Evolutionary conservation across 2,888 invertebrate genomes (phyloP).

Genomic region (Mesoligia furuncula): DNA sequence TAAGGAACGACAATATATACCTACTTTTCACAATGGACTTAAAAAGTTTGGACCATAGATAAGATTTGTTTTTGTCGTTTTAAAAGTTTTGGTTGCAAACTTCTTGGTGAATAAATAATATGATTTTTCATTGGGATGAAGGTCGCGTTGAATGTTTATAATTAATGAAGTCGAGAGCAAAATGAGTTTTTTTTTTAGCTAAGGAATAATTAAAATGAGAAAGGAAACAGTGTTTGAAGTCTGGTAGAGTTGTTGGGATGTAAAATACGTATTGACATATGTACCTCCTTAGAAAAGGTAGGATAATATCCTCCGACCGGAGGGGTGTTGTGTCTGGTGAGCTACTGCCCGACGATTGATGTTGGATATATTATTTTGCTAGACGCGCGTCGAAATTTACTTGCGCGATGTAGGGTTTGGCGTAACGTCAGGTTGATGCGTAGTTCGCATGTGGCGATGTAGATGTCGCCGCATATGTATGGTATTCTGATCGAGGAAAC

Average conservation of each 20-base stretch:
- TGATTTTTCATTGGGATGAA: slow-evolving; percentile 19
- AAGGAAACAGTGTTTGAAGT: not conserved
- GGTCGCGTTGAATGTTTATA: slow-evolving; percentile 20
- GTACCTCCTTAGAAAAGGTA: not conserved
- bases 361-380: too few species aligned
- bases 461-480: too few species aligned
- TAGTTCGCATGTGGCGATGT: too few species aligned
- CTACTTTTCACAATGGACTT: slow-evolving; percentile 50
- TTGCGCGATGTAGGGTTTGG: too few species aligned
- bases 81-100: slow-evolving; percentile 30
- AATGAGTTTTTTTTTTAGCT: not conserved
- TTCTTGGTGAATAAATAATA: slow-evolving; percentile 39
- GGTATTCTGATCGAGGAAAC: too few species aligned
- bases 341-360: too few species aligned
- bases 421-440: too few species aligned
- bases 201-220: slow-evolving; percentile 11
- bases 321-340: too few species aligned
- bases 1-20: slow-evolving; percentile 23
- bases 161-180: not conserved
- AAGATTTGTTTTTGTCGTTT: slow-evolving; percentile 39
- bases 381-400: too few species aligned
- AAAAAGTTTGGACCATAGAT: slow-evolving; percentile 44
- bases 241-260: not conserved
- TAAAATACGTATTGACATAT: not conserved
- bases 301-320: not conserved